Percentiles rank a stretch among this genome's conserved stretches.
phyloP scores from a whole-genome alignment of 2,797 vertebrate genomes.

The Danio kyathit region DNA sequence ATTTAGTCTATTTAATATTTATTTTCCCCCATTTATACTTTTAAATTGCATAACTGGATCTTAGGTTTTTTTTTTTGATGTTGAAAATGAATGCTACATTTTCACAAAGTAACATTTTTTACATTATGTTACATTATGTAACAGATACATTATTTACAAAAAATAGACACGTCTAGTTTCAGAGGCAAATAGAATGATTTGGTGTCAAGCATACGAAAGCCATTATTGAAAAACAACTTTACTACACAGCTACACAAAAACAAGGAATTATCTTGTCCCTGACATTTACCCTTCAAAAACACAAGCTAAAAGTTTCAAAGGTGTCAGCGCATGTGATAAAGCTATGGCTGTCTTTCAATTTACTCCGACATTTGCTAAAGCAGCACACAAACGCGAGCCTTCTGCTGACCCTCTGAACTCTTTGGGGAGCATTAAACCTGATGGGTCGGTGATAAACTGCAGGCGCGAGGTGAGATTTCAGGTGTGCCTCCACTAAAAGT shows the following conservation, averaged over 20 bases:
- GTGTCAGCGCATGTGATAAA: neutral
- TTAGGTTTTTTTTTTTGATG: too few species aligned
- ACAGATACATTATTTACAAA: conserved; percentile 1
- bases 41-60: too few species aligned
- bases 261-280: neutral
- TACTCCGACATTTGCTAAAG: conserved; percentile 3
- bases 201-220: neutral
- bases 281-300: neutral
- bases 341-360: conserved; percentile 18
- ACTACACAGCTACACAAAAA: neutral
- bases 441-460: conserved; percentile 42
- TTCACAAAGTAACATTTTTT: too few species aligned
- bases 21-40: too few species aligned
- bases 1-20: too few species aligned
- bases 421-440: conserved; percentile 45
- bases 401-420: conserved; percentile 33
- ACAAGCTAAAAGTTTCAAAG: conserved; percentile 16
- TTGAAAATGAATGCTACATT: too few species aligned
- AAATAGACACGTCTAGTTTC: neutral
- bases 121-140: too few species aligned
- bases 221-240: neutral
- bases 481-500: conserved; percentile 47
- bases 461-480: conserved; percentile 17
- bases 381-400: neutral
- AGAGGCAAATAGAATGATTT: neutral